phyloP scores from a whole-genome alignment of 2,888 invertebrate species.

The Acleris cristana region DNA sequence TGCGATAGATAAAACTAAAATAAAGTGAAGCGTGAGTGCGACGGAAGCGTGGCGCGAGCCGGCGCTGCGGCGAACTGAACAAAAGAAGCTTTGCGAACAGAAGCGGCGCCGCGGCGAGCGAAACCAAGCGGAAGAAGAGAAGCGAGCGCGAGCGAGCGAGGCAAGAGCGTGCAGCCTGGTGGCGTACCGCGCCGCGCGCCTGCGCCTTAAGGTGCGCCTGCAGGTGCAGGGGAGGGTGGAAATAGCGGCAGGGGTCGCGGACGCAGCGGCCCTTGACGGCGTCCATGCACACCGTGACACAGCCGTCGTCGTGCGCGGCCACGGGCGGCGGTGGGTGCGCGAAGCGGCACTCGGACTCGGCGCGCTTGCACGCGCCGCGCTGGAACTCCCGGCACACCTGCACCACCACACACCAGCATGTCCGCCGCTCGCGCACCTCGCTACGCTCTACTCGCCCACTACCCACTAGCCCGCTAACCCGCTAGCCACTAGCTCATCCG shows the following conservation, averaged over 20 bases:
- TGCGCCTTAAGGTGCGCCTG: constrained; percentile 99
- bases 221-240: constrained; percentile 99
- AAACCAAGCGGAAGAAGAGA: constrained; percentile 80
- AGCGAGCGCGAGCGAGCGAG: constrained; percentile 74
- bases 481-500: constrained; percentile 45
- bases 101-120: constrained; percentile 81
- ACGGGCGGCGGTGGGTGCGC: constrained; percentile 99
- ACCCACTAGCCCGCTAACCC: constrained; percentile 40
- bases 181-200: constrained; percentile 96
- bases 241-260: constrained; percentile 99
- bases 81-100: constrained; percentile 79
- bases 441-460: constrained; percentile 40
- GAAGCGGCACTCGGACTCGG: constrained; percentile 99
- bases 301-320: constrained; percentile 98
- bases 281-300: constrained; percentile 99
- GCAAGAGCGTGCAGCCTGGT: constrained; percentile 84
- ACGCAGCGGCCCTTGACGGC: constrained; percentile 99
- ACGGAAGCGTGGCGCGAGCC: constrained; percentile 82
- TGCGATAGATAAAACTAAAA: constrained; percentile 80
- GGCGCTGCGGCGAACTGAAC: constrained; percentile 74
- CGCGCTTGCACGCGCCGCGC: constrained; percentile 99
- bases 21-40: constrained; percentile 83
- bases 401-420: constrained; percentile 82
- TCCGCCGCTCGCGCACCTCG: constrained; percentile 55
- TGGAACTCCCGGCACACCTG: constrained; percentile 99